Evolutionary conservation across 2,113 vertebrate species (phyloP).

Genomic region (Paraplagusia blochii): DNA sequence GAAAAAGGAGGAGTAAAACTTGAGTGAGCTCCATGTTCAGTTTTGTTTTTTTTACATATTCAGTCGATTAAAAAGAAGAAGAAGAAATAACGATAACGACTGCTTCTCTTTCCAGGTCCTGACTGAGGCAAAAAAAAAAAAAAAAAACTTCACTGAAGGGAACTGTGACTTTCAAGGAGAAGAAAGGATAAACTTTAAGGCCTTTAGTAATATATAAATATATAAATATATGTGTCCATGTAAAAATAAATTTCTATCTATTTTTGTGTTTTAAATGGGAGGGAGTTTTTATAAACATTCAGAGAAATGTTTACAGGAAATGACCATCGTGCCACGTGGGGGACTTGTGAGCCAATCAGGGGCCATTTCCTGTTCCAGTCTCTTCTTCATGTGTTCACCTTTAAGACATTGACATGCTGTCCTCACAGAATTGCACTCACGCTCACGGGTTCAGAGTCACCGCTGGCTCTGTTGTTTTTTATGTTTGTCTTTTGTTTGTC

Average conservation of each 20-base stretch:
- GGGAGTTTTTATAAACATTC: conserved; percentile 65
- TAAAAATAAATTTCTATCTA: conserved; percentile 74
- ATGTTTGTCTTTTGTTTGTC: conserved; percentile 27
- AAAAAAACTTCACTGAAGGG: conserved; percentile 63
- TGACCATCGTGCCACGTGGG: conserved; percentile 69
- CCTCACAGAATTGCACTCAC: conserved; percentile 64
- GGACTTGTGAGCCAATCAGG: conserved; percentile 62
- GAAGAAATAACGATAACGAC: not conserved
- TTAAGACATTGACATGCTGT: conserved; percentile 40
- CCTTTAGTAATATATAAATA: conserved; percentile 77
- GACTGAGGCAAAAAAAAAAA: conserved; percentile 43
- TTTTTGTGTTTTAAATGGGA: conserved; percentile 70
- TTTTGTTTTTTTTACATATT: not conserved
- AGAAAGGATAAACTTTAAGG: conserved; percentile 74
- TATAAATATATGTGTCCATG: conserved; percentile 67
- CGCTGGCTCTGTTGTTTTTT: conserved; percentile 19
- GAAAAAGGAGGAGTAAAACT: conserved; percentile 66
- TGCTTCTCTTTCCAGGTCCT: conserved; percentile 53
- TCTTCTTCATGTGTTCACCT: conserved; percentile 14
- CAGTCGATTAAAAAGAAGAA: not conserved
- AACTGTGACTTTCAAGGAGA: conserved; percentile 70
- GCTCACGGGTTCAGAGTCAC: conserved; percentile 48
- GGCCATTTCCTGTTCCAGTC: conserved; percentile 49
- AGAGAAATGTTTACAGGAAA: conserved; percentile 68
- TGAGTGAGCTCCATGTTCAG: conserved; percentile 25